Evolutionary conservation across 2,797 vertebrate species (phyloP).

Genomic region (Sebastes oblongus): DNA sequence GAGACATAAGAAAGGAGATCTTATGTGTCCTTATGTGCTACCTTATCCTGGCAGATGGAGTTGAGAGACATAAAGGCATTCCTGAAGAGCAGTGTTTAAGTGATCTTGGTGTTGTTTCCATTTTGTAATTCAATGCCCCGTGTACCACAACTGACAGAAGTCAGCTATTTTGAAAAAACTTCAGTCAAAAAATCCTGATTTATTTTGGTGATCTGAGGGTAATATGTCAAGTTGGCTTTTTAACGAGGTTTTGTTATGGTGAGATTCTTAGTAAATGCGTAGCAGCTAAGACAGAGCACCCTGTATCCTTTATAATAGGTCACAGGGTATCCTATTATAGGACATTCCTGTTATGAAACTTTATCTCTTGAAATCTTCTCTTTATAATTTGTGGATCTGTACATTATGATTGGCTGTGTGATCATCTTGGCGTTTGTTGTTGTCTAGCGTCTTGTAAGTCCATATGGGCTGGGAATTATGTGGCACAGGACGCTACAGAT

Average conservation of each 20-base stretch:
- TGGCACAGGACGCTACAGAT: not conserved
- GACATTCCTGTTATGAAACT: not conserved
- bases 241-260: not conserved
- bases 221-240: not conserved
- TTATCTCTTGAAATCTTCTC: not conserved
- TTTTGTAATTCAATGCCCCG: not conserved
- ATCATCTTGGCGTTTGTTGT: not conserved
- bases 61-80: not conserved
- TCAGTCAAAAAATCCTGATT: not conserved
- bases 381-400: not conserved
- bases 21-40: not conserved
- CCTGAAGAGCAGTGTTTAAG: not conserved
- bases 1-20: not conserved
- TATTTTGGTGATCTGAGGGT: not conserved
- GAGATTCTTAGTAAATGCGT: not conserved
- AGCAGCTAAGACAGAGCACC: not conserved
- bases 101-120: not conserved
- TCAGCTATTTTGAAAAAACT: not conserved
- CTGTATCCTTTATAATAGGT: not conserved
- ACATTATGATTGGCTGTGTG: not conserved
- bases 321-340: not conserved
- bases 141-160: not conserved
- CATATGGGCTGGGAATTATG: not conserved
- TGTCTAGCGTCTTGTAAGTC: not conserved
- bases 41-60: not conserved